Base-by-base conservation (phyloP, 1,140 invertebrate species). In the Zaprionus kolodkinae region DNA sequence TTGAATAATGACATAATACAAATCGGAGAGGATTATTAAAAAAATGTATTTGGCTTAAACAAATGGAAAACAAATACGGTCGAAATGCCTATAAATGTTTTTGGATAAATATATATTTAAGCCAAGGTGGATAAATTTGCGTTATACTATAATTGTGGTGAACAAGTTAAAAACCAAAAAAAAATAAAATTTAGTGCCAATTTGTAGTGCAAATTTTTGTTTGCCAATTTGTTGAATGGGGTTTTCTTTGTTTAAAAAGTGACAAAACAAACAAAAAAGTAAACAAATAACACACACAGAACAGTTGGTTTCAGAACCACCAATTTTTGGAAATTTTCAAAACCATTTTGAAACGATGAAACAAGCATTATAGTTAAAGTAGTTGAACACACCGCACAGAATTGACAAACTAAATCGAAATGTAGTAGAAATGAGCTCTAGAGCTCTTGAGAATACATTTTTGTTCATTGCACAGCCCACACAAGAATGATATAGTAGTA, bases 161-260 rank as follows among this genome's bases (percentile, higher is more conserved):
- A 71, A 75, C 45, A 71, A 66, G 66, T 60, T 40, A 3, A 48
- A 67, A 80, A 77, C 69, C 35, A 65, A 68, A 74, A 83, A 65
- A 68, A 74, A 83, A 33, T 48, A 70, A 81, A 82, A 81, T 75
- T 81, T 88, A 89, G 85, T 88, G 85, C 85, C 85, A 88, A 88
- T 85, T 89, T 89, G 88, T 89, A 88, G 85, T 81, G 85, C 85
- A 88, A 88, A 88, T 88, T 85, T 85, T 89, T 89, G 74, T 83
- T 81, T 79, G 67, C 67, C 74, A 40, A 72, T 78, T 60, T 36
- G 57, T 72, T 72, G 40, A 27, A 61, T n/a, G 62, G 57, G 64
- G 66, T 80, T 79, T 87, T 69, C 77, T 84, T 87, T 63, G 64
- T 76, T 79, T 76, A 6, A 45, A 15, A 45, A 9, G 7, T 9